Conservation (phyloP, 2,797 vertebrate genomes). For the Acipenser transmontanus region DNA sequence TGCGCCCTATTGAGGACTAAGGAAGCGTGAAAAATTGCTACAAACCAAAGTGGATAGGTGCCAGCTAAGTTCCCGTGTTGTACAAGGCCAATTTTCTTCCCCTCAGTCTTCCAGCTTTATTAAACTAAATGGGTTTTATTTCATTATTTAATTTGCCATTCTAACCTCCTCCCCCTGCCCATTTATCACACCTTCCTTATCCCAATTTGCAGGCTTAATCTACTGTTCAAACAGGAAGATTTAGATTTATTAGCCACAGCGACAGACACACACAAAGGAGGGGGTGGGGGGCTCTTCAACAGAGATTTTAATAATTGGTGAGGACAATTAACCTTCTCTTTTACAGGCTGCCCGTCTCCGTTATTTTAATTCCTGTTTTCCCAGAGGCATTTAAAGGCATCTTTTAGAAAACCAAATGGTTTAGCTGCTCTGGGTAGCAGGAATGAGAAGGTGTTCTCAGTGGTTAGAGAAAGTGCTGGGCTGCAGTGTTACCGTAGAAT, state of each 20-base stretch:
- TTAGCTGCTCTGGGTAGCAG: no score
- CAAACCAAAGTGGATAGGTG: slow-evolving; percentile 47
- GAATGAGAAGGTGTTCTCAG: no score
- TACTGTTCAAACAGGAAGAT: slow-evolving; percentile 3
- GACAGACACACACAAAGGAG: neutral
- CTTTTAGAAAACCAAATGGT: neutral
- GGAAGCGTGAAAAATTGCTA: slow-evolving; percentile 67
- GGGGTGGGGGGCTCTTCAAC: no score
- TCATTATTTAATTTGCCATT: slow-evolving; percentile 63
- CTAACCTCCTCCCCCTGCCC: slow-evolving; percentile 32
- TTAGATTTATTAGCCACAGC: neutral
- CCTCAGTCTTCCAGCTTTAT: slow-evolving; percentile 50
- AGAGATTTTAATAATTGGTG: neutral
- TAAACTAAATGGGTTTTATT: slow-evolving; percentile 59
- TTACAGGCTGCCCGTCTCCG: neutral
- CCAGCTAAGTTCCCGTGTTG: slow-evolving; percentile 64
- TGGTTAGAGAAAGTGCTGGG: no score
- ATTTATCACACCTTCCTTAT: neutral
- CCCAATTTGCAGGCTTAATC: neutral
- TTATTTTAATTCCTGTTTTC: neutral
- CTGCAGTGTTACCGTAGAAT: no score
- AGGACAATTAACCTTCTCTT: neutral
- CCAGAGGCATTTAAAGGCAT: neutral
- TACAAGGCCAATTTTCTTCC: slow-evolving; percentile 64
- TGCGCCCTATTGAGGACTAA: slow-evolving; percentile 63